Conservation (phyloP, 2,888 invertebrate genomes). For the Diaprepes abbreviatus region DNA sequence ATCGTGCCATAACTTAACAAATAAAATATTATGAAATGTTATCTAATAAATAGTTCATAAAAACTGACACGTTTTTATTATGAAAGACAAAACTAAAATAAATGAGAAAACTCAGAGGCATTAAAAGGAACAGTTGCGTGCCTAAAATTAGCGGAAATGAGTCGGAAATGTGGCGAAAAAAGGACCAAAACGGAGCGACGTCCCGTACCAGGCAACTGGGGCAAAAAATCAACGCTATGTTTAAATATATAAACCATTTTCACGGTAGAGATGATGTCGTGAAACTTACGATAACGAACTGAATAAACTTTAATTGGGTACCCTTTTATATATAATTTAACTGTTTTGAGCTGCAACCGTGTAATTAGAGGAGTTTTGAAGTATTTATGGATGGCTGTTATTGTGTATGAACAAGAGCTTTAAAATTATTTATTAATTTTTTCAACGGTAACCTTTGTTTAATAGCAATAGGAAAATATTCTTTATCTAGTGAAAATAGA, state of each 20-base stretch:
- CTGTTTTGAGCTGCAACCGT: constrained; percentile 28
- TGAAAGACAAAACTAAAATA: constrained; percentile 16
- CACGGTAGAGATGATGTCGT: constrained; percentile 59
- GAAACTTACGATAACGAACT: constrained; percentile 56
- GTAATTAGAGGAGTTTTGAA: constrained; percentile 14
- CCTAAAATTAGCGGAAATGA: constrained; percentile 62
- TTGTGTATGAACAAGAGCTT: constrained; percentile 1
- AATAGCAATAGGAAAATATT: too few species aligned
- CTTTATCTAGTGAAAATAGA: too few species aligned
- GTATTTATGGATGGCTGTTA: not conserved
- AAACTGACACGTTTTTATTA: constrained; percentile 14
- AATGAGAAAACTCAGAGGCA: constrained; percentile 27
- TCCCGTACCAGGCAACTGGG: constrained; percentile 63
- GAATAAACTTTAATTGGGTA: constrained; percentile 52
- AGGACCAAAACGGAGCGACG: constrained; percentile 64
- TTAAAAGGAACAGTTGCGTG: constrained; percentile 58
- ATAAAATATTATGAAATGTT: too few species aligned
- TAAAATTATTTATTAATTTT: too few species aligned
- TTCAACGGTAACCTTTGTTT: too few species aligned
- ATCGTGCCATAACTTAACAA: too few species aligned
- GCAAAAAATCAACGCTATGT: constrained; percentile 56
- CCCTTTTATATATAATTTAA: constrained; percentile 46
- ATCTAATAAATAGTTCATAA: not conserved
- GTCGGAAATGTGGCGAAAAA: constrained; percentile 62
- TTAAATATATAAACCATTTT: constrained; percentile 63